Evolutionary conservation across 2,797 vertebrate species (phyloP).

Genomic region (Spheniscus humboldti): DNA sequence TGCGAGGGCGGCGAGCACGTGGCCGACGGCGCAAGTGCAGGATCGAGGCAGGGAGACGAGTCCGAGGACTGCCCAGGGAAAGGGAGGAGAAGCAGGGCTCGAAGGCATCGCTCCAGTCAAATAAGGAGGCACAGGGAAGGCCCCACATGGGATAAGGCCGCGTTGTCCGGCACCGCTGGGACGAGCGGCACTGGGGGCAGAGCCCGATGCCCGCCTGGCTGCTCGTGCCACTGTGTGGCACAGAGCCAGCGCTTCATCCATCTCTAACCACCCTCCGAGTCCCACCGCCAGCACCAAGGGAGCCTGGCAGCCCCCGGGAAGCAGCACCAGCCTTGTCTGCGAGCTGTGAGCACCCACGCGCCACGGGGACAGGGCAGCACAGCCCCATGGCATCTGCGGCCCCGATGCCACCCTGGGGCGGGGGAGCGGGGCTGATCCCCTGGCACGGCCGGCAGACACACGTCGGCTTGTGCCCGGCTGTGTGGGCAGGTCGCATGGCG

Average conservation of each 20-base stretch:
- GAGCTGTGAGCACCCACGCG: not conserved
- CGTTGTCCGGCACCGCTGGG: not conserved
- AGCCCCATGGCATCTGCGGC: not conserved
- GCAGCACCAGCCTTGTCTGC: not conserved
- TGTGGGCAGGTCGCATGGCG: not conserved
- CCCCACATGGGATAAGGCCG: not conserved
- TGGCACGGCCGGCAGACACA: not conserved
- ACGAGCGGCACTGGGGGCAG: fast-evolving
- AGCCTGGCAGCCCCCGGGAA: not conserved
- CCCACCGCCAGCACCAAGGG: not conserved
- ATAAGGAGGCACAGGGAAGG: not conserved
- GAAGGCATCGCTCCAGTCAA: not conserved
- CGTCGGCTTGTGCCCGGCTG: fast-evolving
- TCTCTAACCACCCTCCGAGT: fast-evolving
- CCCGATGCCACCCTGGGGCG: not conserved
- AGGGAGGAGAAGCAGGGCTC: not conserved
- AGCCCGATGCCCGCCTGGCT: not conserved
- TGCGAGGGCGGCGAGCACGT: not conserved
- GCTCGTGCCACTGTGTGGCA: fast-evolving
- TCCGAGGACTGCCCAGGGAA: not conserved
- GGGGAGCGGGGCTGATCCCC: not conserved
- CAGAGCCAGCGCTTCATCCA: not conserved
- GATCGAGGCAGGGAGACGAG: not conserved
- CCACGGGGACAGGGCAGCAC: not conserved
- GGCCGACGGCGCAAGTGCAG: not conserved